Evolutionary conservation across 2,113 vertebrate species (phyloP).

Genomic region (Atherinomorus stipes): DNA sequence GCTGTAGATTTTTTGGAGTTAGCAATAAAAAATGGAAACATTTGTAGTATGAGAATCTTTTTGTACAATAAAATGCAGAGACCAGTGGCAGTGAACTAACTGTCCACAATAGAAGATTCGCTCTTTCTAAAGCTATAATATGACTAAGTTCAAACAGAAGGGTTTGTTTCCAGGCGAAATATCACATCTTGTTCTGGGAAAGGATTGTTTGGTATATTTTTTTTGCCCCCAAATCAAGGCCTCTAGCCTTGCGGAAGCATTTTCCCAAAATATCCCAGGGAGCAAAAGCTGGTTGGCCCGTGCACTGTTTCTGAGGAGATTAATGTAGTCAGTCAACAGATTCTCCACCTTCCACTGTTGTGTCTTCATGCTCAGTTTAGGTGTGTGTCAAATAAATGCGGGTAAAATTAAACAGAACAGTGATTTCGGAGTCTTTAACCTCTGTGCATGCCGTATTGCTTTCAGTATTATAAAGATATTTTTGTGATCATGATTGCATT

Average conservation of each 20-base stretch:
- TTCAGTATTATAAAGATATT: neutral
- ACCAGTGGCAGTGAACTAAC: neutral
- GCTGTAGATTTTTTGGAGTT: neutral
- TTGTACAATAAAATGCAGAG: too few relatives aligned
- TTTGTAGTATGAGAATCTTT: too few relatives aligned
- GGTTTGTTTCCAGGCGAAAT: neutral
- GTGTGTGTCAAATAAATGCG: neutral
- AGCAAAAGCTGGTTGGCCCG: neutral
- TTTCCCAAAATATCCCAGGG: constrained; percentile 3
- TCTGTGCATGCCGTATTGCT: neutral
- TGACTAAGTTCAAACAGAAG: neutral
- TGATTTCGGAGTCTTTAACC: neutral
- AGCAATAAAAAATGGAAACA: neutral
- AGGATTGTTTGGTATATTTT: neutral
- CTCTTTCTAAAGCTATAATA: neutral
- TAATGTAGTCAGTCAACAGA: neutral
- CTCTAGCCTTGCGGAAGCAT: neutral
- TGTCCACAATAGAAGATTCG: neutral
- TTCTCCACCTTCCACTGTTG: constrained; percentile 6
- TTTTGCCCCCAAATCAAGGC: constrained; percentile 11
- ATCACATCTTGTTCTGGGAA: neutral
- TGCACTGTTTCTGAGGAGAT: neutral
- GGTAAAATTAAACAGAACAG: constrained; percentile 15
- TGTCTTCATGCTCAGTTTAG: constrained; percentile 25
- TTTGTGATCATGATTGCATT: neutral